Base-by-base conservation (phyloP, 1,140 invertebrate species). In the Gryon sp. region DNA sequence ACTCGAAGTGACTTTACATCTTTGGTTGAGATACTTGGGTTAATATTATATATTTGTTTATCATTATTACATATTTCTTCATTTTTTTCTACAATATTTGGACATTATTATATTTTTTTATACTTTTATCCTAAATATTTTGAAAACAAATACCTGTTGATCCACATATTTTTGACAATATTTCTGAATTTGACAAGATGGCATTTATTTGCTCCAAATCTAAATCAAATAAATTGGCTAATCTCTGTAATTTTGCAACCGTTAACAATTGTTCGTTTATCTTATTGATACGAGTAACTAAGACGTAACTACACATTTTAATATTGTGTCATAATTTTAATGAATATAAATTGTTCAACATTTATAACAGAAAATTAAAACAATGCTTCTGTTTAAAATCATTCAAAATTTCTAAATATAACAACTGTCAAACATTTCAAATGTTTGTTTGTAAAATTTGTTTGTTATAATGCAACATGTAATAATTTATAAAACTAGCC, bases 201-300 rank as follows among this genome's bases (percentile, higher is more conserved):
- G 16, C 16, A 19, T 41, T 1, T n/a, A 19, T 9, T 9, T 41
- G 4, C 12, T 41, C 6, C 12, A 41, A 1, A 20, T 19, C 38
- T 4, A n/a, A 20, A 11, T 41, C 38, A 28, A 40, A 8, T 46
- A 68, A 46, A 24, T 52, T 46, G 30, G 74, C 70, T 60, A 80
- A 65, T n/a, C 16, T 62, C 45, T 63, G 66, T 5, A 79, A 52
- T 62, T 76, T 70, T 9, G 68, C 40, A 65, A 79, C 79, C 8
- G 28, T 52, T 2, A 22, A 36, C 1, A 80, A 50, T 3, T 77
- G 62, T 16, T 57, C 50, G 14, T 79, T 79, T 20, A 80, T 14
- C 11, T 36, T 26, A 45, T 59, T 48, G 8, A 78, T 36, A 14
- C 63, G 72, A 11, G 52, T 41, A 26, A 43, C 40, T 15, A 76